These are phyloP conservation scores for Chrysaora quinquecirrha DNA, from an alignment of 30 jellyfish, hydroid and myxozoan species.

Conservation along the genomic window DNA sequence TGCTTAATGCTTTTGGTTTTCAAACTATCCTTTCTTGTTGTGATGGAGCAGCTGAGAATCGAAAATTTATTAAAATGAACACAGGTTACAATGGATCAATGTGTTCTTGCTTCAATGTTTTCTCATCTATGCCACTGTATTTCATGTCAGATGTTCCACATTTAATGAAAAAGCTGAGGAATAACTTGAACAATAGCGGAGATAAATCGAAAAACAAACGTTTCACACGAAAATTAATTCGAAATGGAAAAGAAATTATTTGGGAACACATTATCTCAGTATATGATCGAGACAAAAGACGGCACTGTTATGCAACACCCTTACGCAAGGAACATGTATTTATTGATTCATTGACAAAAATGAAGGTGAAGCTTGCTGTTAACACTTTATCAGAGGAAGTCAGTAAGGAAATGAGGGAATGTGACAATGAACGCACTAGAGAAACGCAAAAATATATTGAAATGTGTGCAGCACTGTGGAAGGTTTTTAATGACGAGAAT, in stretches of 20 bases:
- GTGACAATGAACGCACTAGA: not conserved
- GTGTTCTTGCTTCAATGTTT: not conserved
- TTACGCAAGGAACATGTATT: not conserved
- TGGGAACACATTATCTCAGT: not conserved
- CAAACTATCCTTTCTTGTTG: not conserved
- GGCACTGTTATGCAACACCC: not conserved
- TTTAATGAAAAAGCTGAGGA: slow-evolving; percentile 5
- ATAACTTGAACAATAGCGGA: slow-evolving; percentile 4
- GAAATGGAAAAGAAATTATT: not conserved
- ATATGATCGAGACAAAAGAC: not conserved
- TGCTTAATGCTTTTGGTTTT: slow-evolving; percentile 7
- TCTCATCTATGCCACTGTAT: not conserved
- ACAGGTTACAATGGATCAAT: not conserved
- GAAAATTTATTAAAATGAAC: slow-evolving; percentile 1
- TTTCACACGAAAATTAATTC: not conserved
- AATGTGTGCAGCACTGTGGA: not conserved
- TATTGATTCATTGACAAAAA: not conserved
- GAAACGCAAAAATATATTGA: not conserved
- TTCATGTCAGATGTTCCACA: slow-evolving; percentile 22
- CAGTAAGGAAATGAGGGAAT: not conserved
- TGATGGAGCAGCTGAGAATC: slow-evolving; percentile 10
- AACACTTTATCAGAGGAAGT: slow-evolving; percentile 3
- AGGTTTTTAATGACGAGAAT: not conserved
- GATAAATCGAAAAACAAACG: not conserved
- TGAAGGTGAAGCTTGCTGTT: slow-evolving; percentile 14